phyloP scores from a whole-genome alignment of 1,140 invertebrate species.

The Scaptomyza montana region DNA sequence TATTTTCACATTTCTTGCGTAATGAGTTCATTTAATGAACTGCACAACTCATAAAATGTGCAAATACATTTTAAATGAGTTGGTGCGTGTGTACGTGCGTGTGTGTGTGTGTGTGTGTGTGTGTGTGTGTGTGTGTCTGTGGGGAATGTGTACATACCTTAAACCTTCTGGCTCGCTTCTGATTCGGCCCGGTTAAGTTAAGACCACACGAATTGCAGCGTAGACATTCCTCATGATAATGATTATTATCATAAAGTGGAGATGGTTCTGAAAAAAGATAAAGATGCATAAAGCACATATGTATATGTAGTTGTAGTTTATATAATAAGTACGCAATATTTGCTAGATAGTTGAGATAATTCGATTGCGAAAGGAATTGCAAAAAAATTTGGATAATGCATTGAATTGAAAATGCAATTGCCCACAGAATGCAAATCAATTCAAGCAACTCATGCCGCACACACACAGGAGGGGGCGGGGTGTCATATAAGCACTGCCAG shows the following conservation, averaged over 20 bases:
- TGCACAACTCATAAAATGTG: constrained; percentile 41
- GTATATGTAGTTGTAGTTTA: no score
- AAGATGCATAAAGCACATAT: no score
- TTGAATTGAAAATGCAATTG: constrained; percentile 17
- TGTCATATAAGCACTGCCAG: not conserved
- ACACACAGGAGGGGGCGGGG: not conserved
- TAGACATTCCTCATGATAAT: constrained; percentile 97
- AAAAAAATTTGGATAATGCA: constrained; percentile 12
- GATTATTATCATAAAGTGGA: constrained; percentile 95
- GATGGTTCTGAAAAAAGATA: constrained; percentile 90
- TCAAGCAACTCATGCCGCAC: constrained; percentile 9
- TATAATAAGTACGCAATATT: not conserved
- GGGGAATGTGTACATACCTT: constrained; percentile 77
- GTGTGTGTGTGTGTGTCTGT: constrained; percentile 16
- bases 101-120: constrained; percentile 14
- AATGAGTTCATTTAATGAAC: constrained; percentile 64
- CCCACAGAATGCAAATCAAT: constrained; percentile 43
- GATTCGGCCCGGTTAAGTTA: constrained; percentile 95
- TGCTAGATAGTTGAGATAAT: no score
- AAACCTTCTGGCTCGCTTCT: constrained; percentile 87
- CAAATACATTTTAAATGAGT: constrained; percentile 72
- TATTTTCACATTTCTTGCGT: constrained; percentile 39
- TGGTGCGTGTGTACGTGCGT: constrained; percentile 9
- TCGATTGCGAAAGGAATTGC: no score
- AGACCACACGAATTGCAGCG: constrained; percentile 97